phyloP scores from a whole-genome alignment of 1,140 invertebrate species.

The Amyelois transitella region DNA sequence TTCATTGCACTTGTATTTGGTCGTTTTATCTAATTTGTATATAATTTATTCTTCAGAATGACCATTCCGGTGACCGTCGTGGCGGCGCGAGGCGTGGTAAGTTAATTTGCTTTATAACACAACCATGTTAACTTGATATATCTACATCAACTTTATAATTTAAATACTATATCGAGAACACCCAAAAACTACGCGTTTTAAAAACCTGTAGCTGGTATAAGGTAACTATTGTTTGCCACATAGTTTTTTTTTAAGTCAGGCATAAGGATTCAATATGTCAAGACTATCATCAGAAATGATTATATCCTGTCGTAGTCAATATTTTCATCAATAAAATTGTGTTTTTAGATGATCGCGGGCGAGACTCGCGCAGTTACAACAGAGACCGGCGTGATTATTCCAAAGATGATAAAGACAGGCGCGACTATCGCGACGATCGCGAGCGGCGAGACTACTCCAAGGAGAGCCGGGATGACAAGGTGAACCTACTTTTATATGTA shows the following conservation, averaged over 20 bases:
- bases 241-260: too few relatives aligned
- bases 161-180: too few relatives aligned
- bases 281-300: too few relatives aligned
- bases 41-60: constrained; percentile 47
- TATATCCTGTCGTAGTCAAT: not conserved
- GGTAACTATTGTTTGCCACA: not conserved
- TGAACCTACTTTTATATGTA: too few relatives aligned
- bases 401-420: constrained; percentile 40
- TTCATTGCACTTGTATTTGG: too few relatives aligned
- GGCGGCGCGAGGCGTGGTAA: constrained; percentile 51
- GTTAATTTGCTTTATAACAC: constrained; percentile 15
- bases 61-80: constrained; percentile 62
- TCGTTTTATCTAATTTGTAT: too few relatives aligned
- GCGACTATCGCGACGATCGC: constrained; percentile 36
- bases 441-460: constrained; percentile 30
- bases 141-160: too few relatives aligned
- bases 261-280: too few relatives aligned
- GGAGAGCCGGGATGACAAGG: not conserved
- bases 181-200: too few relatives aligned
- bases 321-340: not conserved
- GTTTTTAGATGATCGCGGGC: constrained; percentile 51
- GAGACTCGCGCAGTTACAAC: constrained; percentile 56
- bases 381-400: constrained; percentile 50
- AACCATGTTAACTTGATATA: too few relatives aligned
- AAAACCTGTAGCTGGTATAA: too few relatives aligned